Percentiles rank a stretch among this genome's conserved stretches.
phyloP scores from a whole-genome alignment of 2,113 vertebrate species.

The Rhagologus leucostigma region DNA sequence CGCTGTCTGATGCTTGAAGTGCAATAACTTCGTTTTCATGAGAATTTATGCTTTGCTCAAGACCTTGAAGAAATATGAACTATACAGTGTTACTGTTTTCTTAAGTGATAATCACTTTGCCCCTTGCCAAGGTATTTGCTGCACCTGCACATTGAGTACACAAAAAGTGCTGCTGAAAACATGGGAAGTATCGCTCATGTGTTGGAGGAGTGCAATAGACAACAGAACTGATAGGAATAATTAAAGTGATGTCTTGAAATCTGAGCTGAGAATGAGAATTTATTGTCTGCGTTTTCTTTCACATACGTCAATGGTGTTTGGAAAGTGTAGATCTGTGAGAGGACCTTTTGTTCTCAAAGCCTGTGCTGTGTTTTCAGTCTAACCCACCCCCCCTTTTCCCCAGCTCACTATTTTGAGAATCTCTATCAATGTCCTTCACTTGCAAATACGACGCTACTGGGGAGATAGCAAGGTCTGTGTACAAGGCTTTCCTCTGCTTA shows the following conservation, averaged over 20 bases:
- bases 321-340: constrained; percentile 57
- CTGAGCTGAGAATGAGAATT: background rate
- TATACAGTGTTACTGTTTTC: constrained; percentile 83
- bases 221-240: constrained; percentile 33
- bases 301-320: constrained; percentile 66
- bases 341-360: constrained; percentile 76
- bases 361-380: constrained; percentile 54
- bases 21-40: constrained; percentile 39
- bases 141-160: constrained; percentile 75
- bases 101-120: constrained; percentile 65
- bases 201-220: constrained; percentile 13
- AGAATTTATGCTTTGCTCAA: constrained; percentile 80
- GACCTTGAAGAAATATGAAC: constrained; percentile 87
- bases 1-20: constrained; percentile 49
- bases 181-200: background rate
- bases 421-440: constrained; percentile 77
- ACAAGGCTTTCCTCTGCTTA: constrained; percentile 81
- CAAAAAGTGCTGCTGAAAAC: constrained; percentile 39
- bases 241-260: constrained; percentile 33
- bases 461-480: constrained; percentile 80
- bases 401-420: constrained; percentile 68
- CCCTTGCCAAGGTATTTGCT: constrained; percentile 74
- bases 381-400: background rate
- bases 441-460: constrained; percentile 63
- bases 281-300: constrained; percentile 61